A percentile compares a stretch with the other conserved stretches of the same genome.
Conservation (phyloP, 2,888 invertebrate genomes). For the Chloroclysta siterata region DNA sequence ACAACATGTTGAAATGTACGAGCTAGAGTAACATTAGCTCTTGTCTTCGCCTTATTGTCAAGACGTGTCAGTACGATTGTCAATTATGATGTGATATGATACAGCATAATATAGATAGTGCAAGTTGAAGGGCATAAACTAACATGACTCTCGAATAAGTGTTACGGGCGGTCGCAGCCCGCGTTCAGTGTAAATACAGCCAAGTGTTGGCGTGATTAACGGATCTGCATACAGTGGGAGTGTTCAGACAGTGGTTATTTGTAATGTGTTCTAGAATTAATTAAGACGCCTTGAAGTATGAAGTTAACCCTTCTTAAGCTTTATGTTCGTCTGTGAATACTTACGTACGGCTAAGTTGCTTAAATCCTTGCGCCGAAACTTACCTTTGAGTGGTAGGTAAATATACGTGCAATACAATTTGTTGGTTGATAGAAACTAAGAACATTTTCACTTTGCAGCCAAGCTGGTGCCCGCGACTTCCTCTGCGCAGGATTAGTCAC, state of each 20-base stretch:
- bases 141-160: too few species aligned
- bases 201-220: conserved; percentile 45
- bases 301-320: not conserved
- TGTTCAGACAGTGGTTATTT: conserved; percentile 22
- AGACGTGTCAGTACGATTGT: too few species aligned
- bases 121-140: too few species aligned
- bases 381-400: not conserved
- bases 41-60: too few species aligned
- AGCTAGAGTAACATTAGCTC: too few species aligned
- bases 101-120: too few species aligned
- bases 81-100: too few species aligned
- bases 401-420: not conserved
- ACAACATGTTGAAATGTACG: too few species aligned
- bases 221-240: conserved; percentile 40
- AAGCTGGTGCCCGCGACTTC: too few species aligned
- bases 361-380: not conserved
- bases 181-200: conserved; percentile 7
- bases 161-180: not conserved
- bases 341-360: not conserved
- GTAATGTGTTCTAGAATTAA: not conserved
- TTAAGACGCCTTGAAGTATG: not conserved
- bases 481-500: too few species aligned
- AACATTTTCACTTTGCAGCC: too few species aligned
- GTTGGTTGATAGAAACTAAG: not conserved
- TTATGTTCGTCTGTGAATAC: not conserved